Percentiles rank a stretch among this genome's conserved stretches.
phyloP scores from a whole-genome alignment of 2,888 invertebrate genomes.

The Drosophila tripunctata region DNA sequence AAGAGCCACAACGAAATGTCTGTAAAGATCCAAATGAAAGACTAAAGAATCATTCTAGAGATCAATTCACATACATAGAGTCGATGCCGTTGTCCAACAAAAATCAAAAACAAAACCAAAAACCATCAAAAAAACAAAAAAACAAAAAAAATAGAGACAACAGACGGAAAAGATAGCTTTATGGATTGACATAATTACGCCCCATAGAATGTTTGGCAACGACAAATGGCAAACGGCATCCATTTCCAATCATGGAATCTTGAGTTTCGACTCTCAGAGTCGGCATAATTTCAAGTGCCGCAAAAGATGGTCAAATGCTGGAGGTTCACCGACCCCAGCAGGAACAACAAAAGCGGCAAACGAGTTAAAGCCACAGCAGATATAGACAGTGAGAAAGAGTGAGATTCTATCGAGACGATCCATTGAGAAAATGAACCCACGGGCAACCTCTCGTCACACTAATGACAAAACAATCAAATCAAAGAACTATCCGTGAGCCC shows the following conservation, averaged over 20 bases:
- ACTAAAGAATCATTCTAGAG: conserved; percentile 39
- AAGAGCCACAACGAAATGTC: conserved; percentile 13
- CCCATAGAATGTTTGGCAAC: conserved; percentile 28
- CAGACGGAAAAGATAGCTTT: conserved; percentile 19
- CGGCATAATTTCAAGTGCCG: conserved; percentile 72
- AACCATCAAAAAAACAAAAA: not conserved
- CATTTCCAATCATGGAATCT: conserved; percentile 32
- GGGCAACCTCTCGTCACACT: conserved; percentile 50
- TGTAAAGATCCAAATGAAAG: conserved; percentile 3
- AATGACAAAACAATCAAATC: conserved; percentile 70
- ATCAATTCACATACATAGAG: conserved; percentile 22
- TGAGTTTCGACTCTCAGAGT: conserved; percentile 1
- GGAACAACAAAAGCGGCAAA: conserved; percentile 13
- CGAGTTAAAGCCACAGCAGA: not conserved
- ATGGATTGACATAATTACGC: conserved; percentile 70
- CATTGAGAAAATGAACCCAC: conserved; percentile 2
- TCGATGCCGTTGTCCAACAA: conserved; percentile 4
- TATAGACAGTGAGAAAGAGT: not conserved
- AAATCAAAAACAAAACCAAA: not conserved
- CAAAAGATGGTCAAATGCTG: conserved; percentile 36
- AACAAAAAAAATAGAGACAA: conserved; percentile 17
- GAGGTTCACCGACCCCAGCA: conserved; percentile 59
- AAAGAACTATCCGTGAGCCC: conserved; percentile 33
- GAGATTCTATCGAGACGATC: not conserved
- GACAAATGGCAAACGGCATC: conserved; percentile 17